These are phyloP conservation scores for Ictalurus punctatus DNA, from an alignment of 2,113 vertebrate genomes.

Conservation along the genomic window DNA sequence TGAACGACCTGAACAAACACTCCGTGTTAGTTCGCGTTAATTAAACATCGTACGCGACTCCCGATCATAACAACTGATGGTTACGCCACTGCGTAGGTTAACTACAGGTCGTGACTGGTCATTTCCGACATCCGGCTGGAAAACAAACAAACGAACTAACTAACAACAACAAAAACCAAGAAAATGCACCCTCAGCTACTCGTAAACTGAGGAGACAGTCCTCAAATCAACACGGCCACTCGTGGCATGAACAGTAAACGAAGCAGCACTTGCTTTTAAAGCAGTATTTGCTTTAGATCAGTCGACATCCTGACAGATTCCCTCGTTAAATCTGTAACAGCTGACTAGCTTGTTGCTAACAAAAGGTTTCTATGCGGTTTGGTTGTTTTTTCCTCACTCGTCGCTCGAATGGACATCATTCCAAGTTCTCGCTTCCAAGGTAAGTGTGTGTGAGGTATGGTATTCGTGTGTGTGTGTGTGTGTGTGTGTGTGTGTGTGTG, in stretches of 20 bases:
- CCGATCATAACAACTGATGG: too few species aligned
- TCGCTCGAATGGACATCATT: neutral
- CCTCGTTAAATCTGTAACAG: too few species aligned
- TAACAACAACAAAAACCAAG: neutral
- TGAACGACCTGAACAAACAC: neutral
- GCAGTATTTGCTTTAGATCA: too few species aligned
- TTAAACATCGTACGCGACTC: neutral
- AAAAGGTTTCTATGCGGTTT: neutral
- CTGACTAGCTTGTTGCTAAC: neutral
- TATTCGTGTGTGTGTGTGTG: slow-evolving; percentile 12
- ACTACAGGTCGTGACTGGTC: neutral
- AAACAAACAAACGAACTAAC: too few species aligned
- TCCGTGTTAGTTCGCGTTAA: neutral
- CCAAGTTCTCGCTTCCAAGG: neutral
- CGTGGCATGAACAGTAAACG: neutral
- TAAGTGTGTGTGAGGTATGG: neutral
- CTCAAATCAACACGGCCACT: neutral
- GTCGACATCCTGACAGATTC: too few species aligned
- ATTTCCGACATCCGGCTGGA: neutral
- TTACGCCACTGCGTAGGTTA: neutral
- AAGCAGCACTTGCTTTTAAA: neutral
- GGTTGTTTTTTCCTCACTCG: neutral
- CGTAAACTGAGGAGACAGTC: neutral
- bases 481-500: slow-evolving; percentile 12
- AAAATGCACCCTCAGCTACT: neutral